Evolutionary conservation across 2,888 invertebrate genomes (phyloP), one percentile per base, ranked within the genome.

Genomic region (Mimas tiliae): DNA sequence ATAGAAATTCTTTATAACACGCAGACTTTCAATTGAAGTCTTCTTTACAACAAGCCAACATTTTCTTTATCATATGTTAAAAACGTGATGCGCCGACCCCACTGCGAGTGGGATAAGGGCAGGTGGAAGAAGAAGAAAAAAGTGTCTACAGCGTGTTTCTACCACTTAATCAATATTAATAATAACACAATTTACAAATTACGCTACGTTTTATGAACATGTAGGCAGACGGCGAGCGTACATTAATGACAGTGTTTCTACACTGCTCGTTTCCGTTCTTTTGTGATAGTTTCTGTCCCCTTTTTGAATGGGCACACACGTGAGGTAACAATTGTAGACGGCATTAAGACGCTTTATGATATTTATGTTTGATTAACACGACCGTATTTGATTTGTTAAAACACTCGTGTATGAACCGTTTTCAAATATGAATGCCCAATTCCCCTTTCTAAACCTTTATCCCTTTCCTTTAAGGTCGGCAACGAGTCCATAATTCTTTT

Each of bases 211-310:
- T 52, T 65, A 65, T 45, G 64, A 66, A 69, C 75, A 82, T 82
- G 78, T 80, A 82, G 78, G 79, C 78, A 80, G 80, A 81, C 82
- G 83, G 85, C 84, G 80, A 81, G 82, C 84, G 85, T 84, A 84
- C 88, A 90, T 89, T 89, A 88, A 89, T 85, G 87, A 83, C 84
- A 82, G 80, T 87, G 86, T 90, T 88, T 87, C 87, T 87, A 87
- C 83, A 55, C 55, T 47, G 80, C 83, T 83, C 85, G 84, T 85
- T 88, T 83, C 84, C 81, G 77, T 74, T 85, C 87, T 83, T 88
- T 89, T 89, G 88, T 89, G 86, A 85, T 77, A 81, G 84, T 74
- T 79, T 81, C 77, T 80, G 79, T 80, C 78, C 79, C 79, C 80
- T 81, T 81, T 80, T 82, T 87, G 83, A 88, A 87, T 83, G 79